Evolutionary conservation across 2,797 vertebrate species (phyloP).

Genomic region (Brachyalestes nurse): DNA sequence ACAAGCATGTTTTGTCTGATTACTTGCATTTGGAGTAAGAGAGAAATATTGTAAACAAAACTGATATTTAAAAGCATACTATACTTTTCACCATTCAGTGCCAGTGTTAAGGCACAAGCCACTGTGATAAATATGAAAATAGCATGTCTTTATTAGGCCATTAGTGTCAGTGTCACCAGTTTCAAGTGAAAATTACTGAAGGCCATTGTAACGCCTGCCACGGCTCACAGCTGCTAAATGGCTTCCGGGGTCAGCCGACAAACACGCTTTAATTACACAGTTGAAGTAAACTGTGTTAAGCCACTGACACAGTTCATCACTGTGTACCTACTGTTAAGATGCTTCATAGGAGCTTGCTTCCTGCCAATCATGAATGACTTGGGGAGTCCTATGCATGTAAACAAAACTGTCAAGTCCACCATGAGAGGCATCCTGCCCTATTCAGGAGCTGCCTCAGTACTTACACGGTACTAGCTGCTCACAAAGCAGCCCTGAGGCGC

Average conservation of each 20-base stretch:
- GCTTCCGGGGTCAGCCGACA: conserved; percentile 18
- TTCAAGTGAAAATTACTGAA: conserved; percentile 37
- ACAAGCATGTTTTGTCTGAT: not conserved
- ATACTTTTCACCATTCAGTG: not conserved
- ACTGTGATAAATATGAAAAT: conserved; percentile 25
- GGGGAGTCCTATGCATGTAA: conserved; percentile 10
- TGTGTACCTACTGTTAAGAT: conserved; percentile 25
- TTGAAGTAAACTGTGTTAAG: conserved; percentile 22
- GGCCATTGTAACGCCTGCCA: conserved; percentile 17
- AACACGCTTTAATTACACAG: conserved; percentile 34
- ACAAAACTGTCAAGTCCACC: conserved; percentile 11
- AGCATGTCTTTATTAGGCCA: conserved; percentile 1
- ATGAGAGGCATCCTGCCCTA: conserved; percentile 36
- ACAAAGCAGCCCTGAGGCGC: conserved; percentile 66
- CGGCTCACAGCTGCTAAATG: conserved; percentile 30
- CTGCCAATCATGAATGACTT: conserved; percentile 15
- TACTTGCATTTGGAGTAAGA: not conserved
- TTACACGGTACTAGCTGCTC: conserved; percentile 55
- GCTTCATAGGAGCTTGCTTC: conserved; percentile 28
- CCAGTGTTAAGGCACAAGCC: conserved; percentile 9
- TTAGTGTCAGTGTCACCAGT: conserved; percentile 18
- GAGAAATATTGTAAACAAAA: not conserved
- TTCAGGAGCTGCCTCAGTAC: conserved; percentile 55
- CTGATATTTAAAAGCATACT: not conserved
- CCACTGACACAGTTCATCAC: conserved; percentile 29